phyloP scores from a whole-genome alignment of 1,140 invertebrate species.

The Lepeophtheirus salmonis region DNA sequence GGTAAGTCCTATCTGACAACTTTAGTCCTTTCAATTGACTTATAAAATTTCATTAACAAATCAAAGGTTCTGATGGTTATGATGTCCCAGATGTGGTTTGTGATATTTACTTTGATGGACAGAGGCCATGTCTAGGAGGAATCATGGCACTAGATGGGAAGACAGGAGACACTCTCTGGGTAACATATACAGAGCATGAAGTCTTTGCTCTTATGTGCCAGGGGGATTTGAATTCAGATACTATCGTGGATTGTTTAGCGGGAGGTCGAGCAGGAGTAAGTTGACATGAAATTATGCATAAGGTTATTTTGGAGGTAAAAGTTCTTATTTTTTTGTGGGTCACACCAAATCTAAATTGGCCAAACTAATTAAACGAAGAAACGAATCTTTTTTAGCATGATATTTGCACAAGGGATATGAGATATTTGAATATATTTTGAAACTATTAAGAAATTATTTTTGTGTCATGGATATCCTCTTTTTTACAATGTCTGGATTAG shows the following conservation, averaged over 20 bases:
- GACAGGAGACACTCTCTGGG: conserved; percentile 52
- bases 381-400: too few species aligned
- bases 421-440: too few species aligned
- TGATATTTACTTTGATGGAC: conserved; percentile 41
- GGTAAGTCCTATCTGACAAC: conserved; percentile 35
- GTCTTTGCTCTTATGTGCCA: conserved; percentile 54
- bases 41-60: background rate
- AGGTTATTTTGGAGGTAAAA: too few species aligned
- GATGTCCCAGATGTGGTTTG: conserved; percentile 36
- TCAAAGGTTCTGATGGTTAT: conserved; percentile 33
- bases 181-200: conserved; percentile 47
- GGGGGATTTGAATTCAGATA: conserved; percentile 48
- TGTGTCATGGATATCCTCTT: too few species aligned
- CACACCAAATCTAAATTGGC: too few species aligned
- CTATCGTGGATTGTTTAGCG: conserved; percentile 47
- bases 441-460: too few species aligned
- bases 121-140: conserved; percentile 49
- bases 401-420: too few species aligned
- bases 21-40: background rate
- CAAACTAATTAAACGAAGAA: too few species aligned
- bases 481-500: too few species aligned
- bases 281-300: too few species aligned
- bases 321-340: too few species aligned
- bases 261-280: conserved; percentile 49
- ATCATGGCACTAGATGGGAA: conserved; percentile 51